Base-by-base conservation (phyloP, 2,888 invertebrate genomes). In the Leistus spinibarbis region DNA sequence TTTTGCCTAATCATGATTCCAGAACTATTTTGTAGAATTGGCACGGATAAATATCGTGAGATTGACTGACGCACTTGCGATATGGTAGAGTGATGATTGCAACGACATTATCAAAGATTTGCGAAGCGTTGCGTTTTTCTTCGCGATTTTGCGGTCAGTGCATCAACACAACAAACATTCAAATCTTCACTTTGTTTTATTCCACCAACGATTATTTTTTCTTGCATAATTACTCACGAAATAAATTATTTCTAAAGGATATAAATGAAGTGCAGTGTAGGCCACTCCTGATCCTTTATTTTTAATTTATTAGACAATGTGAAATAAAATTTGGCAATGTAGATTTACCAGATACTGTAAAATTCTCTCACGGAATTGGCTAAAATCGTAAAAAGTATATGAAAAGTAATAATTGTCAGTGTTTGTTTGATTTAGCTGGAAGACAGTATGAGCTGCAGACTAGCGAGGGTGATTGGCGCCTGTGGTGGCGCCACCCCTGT, bases 401-500 rank as follows among this genome's bases (percentile, higher is more conserved):
- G n/a, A n/a, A n/a, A n/a, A n/a, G n/a, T n/a, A 24, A 24, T 24
- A 40, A 40, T 7, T 40, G 7, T 27, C 4, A 27, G 9, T 27
- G 27, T 27, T 7, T 27, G 27, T 4, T 27, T 27, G 27, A 27
- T 27, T 27, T 27, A 27, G 27, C 9, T 27, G 13, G 40, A 40
- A 40, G 40, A 40, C 40, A 40, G 10, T 40, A 4, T 40, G 40
- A 40, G 40, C 5, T 13, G 13, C 40, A 40, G 40, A 40, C 40
- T 40, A 70, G 77, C 78, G 78, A 78, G 77, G 76, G 77, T 76
- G 63, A 70, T 72, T 67, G 76, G 69, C 76, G 78, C 79, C 72
- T 66, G 10, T 19, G 56, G 66, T 72, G 72, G 78, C 80, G 79
- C 77, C 78, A 79, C 79, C 79, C 78, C 79, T 79, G 78, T 78